Percentiles rank a stretch among this genome's conserved stretches.
These are phyloP conservation scores for Tachypleus tridentatus DNA, from an alignment of 1,140 invertebrate species.

Conservation along the genomic window DNA sequence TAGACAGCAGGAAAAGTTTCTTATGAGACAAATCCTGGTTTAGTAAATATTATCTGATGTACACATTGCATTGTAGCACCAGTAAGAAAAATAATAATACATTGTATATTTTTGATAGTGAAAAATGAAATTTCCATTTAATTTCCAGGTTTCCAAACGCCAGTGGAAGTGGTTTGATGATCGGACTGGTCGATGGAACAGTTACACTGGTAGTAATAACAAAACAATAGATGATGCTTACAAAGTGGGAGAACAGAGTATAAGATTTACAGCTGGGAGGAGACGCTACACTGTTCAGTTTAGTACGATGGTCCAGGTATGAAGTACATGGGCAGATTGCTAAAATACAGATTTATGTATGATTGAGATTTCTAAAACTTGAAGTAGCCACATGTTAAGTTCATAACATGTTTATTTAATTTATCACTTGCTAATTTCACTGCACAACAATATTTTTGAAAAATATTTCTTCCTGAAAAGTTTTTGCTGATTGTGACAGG, in stretches of 20 bases:
- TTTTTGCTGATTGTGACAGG: no score
- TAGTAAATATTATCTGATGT: no score
- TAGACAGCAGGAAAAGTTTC: no score
- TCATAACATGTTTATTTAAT: no score
- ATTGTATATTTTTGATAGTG: no score
- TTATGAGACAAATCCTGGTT: no score
- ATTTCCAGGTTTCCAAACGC: slow-evolving; percentile 12
- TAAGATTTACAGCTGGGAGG: slow-evolving; percentile 58
- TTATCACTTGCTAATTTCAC: no score
- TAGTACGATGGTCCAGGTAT: slow-evolving; percentile 55
- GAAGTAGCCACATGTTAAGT: no score
- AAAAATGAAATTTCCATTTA: background rate
- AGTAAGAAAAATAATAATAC: slow-evolving; percentile 1
- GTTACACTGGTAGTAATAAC: slow-evolving; percentile 60
- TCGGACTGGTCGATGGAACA: slow-evolving; percentile 63
- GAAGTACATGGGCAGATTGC: background rate
- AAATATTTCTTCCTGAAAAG: no score
- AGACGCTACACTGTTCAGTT: slow-evolving; percentile 68
- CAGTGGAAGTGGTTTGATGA: slow-evolving; percentile 80
- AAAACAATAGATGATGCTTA: slow-evolving; percentile 73
- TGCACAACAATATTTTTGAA: no score
- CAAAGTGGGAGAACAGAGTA: slow-evolving; percentile 55
- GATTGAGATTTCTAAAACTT: no score
- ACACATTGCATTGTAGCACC: background rate
- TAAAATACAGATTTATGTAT: background rate